These are phyloP conservation scores for Andrena haemorrhoa DNA, from an alignment of 2,888 invertebrate species.

Conservation along the genomic window DNA sequence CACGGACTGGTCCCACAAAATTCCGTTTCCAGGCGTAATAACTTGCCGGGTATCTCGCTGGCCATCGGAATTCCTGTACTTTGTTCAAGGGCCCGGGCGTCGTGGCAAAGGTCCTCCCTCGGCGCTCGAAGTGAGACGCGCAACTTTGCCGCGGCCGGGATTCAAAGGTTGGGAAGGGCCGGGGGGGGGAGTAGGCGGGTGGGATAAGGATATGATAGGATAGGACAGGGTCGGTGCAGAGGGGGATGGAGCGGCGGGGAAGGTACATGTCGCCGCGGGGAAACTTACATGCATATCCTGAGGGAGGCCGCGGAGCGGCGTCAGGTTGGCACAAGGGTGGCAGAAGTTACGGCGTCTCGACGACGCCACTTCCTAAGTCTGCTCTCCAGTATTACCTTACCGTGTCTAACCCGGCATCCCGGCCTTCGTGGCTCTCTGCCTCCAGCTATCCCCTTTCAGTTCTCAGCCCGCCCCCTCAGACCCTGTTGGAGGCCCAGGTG, in stretches of 20 bases:
- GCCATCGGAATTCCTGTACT: conserved; percentile 12
- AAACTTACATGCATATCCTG: conserved; percentile 79
- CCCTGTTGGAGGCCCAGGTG: conserved; percentile 73
- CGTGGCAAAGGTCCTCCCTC: conserved; percentile 27
- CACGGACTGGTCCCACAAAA: conserved; percentile 3
- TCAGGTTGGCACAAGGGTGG: conserved; percentile 81
- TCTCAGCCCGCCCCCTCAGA: conserved; percentile 19
- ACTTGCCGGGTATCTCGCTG: neutral
- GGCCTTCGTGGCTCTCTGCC: conserved; percentile 33
- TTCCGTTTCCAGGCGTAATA: neutral
- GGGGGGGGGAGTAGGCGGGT: conserved; percentile 27
- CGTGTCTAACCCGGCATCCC: conserved; percentile 66
- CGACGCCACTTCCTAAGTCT: conserved; percentile 82
- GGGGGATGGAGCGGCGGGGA: conserved; percentile 37
- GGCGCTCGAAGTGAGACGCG: conserved; percentile 33
- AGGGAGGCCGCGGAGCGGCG: conserved; percentile 73
- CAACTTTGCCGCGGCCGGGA: conserved; percentile 32
- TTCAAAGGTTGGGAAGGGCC: conserved; percentile 23
- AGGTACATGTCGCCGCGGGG: conserved; percentile 78
- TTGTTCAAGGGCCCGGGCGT: conserved; percentile 5
- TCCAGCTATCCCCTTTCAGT: conserved; percentile 45
- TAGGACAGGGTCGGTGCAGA: conserved; percentile 64
- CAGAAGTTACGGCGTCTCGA: conserved; percentile 84
- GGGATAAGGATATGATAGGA: conserved; percentile 77
- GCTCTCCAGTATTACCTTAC: conserved; percentile 74